A percentile compares a stretch with the other conserved stretches of the same genome.
Conservation (phyloP, 2,113 vertebrate genomes). For the Hydrolagus affinis region DNA sequence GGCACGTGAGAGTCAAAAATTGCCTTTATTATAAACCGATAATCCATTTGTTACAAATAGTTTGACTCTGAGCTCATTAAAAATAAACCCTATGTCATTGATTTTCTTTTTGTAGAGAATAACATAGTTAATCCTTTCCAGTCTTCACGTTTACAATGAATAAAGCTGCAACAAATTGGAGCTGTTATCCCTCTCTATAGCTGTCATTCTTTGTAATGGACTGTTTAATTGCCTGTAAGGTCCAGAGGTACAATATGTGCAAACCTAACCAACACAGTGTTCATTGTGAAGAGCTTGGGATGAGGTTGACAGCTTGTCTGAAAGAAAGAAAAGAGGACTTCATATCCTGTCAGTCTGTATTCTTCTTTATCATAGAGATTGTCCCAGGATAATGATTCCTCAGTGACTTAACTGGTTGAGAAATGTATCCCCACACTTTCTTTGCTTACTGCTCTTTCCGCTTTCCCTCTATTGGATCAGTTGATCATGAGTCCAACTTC, state of each 20-base stretch:
- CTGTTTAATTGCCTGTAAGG: background rate
- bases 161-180: background rate
- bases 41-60: background rate
- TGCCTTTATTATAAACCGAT: too few relatives aligned
- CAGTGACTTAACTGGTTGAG: background rate
- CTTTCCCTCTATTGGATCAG: too few relatives aligned
- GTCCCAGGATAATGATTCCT: too few relatives aligned
- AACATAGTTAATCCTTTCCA: background rate
- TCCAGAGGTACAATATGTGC: background rate
- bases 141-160: background rate
- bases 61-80: background rate
- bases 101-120: background rate
- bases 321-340: background rate
- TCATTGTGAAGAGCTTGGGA: background rate
- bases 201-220: too few relatives aligned
- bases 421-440: background rate
- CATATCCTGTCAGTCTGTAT: background rate
- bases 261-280: background rate
- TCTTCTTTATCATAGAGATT: too few relatives aligned
- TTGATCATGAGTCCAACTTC: background rate
- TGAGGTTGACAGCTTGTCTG: background rate
- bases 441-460: background rate
- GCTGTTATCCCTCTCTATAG: background rate
- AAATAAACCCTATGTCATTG: background rate
- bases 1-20: too few relatives aligned